These are phyloP conservation scores for Leuciscus idus DNA, from an alignment of 2,113 vertebrate species.

Conservation along the genomic window DNA sequence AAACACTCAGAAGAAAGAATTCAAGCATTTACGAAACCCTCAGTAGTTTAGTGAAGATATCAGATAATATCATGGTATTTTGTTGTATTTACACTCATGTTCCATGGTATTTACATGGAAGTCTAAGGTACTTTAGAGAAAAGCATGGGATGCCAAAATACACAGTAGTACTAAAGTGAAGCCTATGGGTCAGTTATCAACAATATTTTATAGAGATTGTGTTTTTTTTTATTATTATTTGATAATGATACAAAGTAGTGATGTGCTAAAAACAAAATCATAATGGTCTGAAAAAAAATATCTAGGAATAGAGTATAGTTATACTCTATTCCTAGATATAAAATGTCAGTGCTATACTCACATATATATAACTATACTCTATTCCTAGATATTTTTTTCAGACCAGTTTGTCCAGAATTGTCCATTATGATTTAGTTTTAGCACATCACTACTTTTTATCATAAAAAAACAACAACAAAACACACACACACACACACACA, in stretches of 20 bases:
- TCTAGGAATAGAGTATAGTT: neutral
- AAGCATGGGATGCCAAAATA: neutral
- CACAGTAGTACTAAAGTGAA: neutral
- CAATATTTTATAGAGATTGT: neutral
- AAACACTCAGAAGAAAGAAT: too few species aligned
- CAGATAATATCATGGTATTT: neutral
- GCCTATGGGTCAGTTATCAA: neutral
- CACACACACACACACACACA: too few species aligned
- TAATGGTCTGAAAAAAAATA: neutral
- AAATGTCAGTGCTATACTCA: neutral
- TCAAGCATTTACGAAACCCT: neutral
- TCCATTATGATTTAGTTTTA: too few species aligned
- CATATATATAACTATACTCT: too few species aligned
- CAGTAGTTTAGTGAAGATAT: neutral
- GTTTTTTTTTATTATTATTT: too few species aligned
- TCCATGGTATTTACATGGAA: neutral
- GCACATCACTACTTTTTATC: too few species aligned
- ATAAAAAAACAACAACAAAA: too few species aligned
- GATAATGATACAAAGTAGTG: too few species aligned
- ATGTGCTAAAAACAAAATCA: neutral
- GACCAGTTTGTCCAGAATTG: too few species aligned
- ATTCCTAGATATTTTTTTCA: too few species aligned
- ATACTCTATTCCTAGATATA: too few species aligned
- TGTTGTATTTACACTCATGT: neutral
- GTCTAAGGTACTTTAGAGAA: neutral